Evolutionary conservation across 2,797 vertebrate species (phyloP).

Genomic region (Hyperoplus lanceolatus): DNA sequence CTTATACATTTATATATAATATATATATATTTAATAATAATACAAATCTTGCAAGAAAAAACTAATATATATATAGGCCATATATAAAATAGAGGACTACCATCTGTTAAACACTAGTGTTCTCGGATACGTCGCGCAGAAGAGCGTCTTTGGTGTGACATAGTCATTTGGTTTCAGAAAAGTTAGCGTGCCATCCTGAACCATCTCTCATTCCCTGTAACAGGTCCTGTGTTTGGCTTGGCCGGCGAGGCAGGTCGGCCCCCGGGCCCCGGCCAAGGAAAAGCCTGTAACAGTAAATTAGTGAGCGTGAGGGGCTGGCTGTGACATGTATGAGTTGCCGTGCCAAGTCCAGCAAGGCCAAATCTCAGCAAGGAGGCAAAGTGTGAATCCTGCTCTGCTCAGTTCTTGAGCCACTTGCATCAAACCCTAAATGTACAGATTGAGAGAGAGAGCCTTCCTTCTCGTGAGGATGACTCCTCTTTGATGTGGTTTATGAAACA

Average conservation of each 20-base stretch:
- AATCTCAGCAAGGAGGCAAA: conserved; percentile 52
- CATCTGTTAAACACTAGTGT: conserved; percentile 33
- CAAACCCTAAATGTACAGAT: conserved; percentile 30
- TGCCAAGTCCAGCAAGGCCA: conserved; percentile 63
- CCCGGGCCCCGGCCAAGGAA: conserved; percentile 61
- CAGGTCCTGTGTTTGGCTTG: conserved; percentile 62
- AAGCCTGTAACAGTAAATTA: conserved; percentile 66
- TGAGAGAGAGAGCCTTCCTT: conserved; percentile 19
- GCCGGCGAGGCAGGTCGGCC: conserved; percentile 11
- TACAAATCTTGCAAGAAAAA: background rate
- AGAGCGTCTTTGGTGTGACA: conserved; percentile 36
- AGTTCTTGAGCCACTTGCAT: conserved; percentile 27
- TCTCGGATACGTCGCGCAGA: background rate
- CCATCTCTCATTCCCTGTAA: conserved; percentile 40
- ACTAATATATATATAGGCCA: background rate
- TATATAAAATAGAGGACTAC: background rate
- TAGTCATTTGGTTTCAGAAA: conserved; percentile 34
- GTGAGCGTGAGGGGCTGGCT: conserved; percentile 44
- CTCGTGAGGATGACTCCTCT: conserved; percentile 12
- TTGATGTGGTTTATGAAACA: conserved; percentile 42
- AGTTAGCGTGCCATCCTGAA: conserved; percentile 2
- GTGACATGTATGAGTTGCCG: conserved; percentile 48
- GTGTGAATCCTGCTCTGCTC: conserved; percentile 56
- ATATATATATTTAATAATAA: too few relatives aligned
- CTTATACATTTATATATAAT: too few relatives aligned